phyloP scores from a whole-genome alignment of 2,888 invertebrate genomes.

The Hybos culiciformis region DNA sequence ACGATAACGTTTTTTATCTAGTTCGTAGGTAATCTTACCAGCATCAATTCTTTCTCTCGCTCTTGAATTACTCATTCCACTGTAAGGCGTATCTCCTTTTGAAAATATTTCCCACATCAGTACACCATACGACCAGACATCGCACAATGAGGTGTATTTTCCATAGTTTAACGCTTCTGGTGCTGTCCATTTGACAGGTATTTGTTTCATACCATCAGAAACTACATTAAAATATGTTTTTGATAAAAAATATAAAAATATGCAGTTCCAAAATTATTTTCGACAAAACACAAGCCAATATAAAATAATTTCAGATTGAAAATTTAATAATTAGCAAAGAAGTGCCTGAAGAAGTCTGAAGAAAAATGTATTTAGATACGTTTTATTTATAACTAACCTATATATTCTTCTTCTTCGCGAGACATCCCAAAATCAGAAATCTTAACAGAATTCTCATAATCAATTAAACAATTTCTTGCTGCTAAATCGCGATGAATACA shows the following conservation, averaged over 20 bases:
- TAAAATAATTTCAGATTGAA: too few species aligned
- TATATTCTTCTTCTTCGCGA: slow-evolving; percentile 90
- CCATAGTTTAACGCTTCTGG: slow-evolving; percentile 94
- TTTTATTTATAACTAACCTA: slow-evolving; percentile 30
- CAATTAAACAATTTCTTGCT: slow-evolving; percentile 71
- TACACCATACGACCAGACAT: slow-evolving; percentile 95
- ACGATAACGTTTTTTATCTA: not conserved
- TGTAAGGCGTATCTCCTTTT: slow-evolving; percentile 83
- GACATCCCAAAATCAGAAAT: slow-evolving; percentile 99
- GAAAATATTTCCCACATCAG: slow-evolving; percentile 96
- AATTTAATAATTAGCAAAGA: too few species aligned
- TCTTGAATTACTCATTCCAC: slow-evolving; percentile 84
- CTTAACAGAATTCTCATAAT: slow-evolving; percentile 76
- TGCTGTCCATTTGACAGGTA: slow-evolving; percentile 97
- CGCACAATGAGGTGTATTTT: slow-evolving; percentile 90
- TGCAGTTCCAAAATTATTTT: not conserved
- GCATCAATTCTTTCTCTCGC: slow-evolving; percentile 88
- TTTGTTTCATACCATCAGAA: slow-evolving; percentile 95
- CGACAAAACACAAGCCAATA: too few species aligned
- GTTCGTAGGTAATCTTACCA: slow-evolving; percentile 39
- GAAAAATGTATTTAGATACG: not conserved
- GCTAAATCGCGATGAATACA: slow-evolving; percentile 94
- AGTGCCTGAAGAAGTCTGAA: too few species aligned
- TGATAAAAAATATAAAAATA: not conserved
- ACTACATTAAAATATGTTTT: slow-evolving; percentile 37